phyloP scores from a whole-genome alignment of 1,140 invertebrate genomes.

The Tetragonula clypearis region DNA sequence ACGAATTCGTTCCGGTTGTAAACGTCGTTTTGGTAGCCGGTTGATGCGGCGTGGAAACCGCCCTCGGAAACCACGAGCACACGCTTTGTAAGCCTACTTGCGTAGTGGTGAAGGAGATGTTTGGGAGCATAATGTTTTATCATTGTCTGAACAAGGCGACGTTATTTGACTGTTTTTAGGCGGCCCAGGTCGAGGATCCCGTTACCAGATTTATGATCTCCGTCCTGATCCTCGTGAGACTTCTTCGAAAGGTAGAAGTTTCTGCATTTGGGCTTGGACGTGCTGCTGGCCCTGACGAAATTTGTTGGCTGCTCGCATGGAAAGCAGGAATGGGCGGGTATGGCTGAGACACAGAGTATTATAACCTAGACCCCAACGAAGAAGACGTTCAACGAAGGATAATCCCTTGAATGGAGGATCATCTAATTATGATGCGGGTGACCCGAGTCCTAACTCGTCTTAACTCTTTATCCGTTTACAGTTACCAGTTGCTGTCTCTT shows the following conservation, averaged over 20 bases:
- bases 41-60: slow-evolving; percentile 9
- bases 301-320: slow-evolving; percentile 40
- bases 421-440: slow-evolving; percentile 75
- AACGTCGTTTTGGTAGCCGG: slow-evolving; percentile 13
- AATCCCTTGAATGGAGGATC: slow-evolving; percentile 73
- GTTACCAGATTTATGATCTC: slow-evolving; percentile 68
- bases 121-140: slow-evolving; percentile 61
- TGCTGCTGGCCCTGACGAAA: slow-evolving; percentile 19
- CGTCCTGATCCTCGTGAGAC: slow-evolving; percentile 40
- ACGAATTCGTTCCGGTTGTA: slow-evolving; percentile 57
- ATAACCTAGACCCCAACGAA: not conserved
- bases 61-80: not conserved
- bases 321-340: slow-evolving; percentile 53
- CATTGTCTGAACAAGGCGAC: slow-evolving; percentile 65
- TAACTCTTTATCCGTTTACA: slow-evolving; percentile 46
- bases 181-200: slow-evolving; percentile 6
- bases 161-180: slow-evolving; percentile 71
- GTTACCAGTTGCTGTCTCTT: slow-evolving; percentile 4
- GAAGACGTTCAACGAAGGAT: slow-evolving; percentile 68
- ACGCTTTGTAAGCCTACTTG: slow-evolving; percentile 45
- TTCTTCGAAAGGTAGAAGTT: not conserved
- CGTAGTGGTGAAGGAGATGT: slow-evolving; percentile 60
- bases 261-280: not conserved
- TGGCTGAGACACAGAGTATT: not conserved
- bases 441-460: slow-evolving; percentile 60